Evolutionary conservation across 30 jellyfish, hydroid and myxozoan genomes (phyloP).

Genomic region (Pelagia noctiluca): DNA sequence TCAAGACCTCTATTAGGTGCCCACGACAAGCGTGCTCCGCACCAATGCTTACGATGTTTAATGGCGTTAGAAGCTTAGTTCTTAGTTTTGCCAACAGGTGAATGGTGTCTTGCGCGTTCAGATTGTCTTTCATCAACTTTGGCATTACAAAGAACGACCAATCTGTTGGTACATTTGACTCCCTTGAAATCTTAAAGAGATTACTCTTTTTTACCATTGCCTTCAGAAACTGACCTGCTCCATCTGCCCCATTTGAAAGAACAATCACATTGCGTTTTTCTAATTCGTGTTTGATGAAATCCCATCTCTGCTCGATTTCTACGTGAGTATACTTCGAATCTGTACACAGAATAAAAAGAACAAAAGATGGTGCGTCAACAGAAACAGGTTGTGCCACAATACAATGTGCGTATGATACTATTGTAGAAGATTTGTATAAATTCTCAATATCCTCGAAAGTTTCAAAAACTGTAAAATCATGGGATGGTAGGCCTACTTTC

Average conservation of each 20-base stretch:
- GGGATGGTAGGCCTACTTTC: slow-evolving; percentile 11
- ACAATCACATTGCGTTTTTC: background rate
- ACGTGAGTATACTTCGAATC: slow-evolving; percentile 16
- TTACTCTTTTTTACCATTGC: background rate
- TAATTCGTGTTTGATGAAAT: background rate
- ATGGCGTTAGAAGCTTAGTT: slow-evolving; percentile 18
- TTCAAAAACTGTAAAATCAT: background rate
- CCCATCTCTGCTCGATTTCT: slow-evolving; percentile 11
- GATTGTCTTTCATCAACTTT: slow-evolving; percentile 13
- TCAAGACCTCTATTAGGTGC: slow-evolving; percentile 34
- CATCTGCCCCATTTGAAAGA: slow-evolving; percentile 25
- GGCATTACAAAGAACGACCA: slow-evolving; percentile 13
- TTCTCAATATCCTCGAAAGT: slow-evolving; percentile 4
- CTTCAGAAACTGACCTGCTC: slow-evolving; percentile 24
- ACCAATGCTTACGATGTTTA: too few relatives aligned
- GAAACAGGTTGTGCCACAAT: slow-evolving; percentile 21
- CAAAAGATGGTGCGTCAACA: slow-evolving; percentile 37
- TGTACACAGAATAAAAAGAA: slow-evolving; percentile 18
- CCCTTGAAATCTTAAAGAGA: slow-evolving; percentile 1
- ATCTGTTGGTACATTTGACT: slow-evolving; percentile 9
- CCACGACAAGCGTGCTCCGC: slow-evolving; percentile 50
- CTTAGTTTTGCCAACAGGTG: slow-evolving; percentile 60
- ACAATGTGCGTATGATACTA: slow-evolving; percentile 16
- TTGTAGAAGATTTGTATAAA: background rate
- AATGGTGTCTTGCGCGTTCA: slow-evolving; percentile 54